Percentiles rank a stretch among this genome's conserved stretches.
phyloP scores from a whole-genome alignment of 2,797 vertebrate species.

The Emys orbicularis region DNA sequence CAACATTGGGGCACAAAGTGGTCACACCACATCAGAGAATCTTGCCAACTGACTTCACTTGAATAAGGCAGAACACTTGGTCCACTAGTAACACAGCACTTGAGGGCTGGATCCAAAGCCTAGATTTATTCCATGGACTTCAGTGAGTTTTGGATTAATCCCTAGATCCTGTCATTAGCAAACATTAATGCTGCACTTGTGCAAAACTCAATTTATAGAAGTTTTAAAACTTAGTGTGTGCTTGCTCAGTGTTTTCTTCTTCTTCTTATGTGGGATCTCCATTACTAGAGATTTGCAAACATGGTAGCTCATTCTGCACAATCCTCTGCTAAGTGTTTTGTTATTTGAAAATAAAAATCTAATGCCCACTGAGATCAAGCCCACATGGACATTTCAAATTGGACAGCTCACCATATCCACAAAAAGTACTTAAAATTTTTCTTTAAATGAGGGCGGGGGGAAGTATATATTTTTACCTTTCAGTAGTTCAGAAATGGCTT shows the following conservation, averaged over 20 bases:
- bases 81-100: rapidly evolving
- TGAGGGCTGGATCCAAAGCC: neutral
- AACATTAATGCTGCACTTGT: neutral
- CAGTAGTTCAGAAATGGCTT: neutral
- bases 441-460: neutral
- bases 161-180: neutral
- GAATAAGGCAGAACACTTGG: neutral
- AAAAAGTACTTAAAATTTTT: neutral
- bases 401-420: neutral
- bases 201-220: neutral
- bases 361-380: neutral
- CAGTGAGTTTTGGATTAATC: neutral
- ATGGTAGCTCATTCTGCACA: neutral
- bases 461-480: neutral
- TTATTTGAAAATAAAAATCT: neutral
- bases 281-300: neutral
- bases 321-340: neutral
- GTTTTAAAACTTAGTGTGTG: neutral
- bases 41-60: neutral
- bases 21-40: neutral
- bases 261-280: neutral
- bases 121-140: neutral
- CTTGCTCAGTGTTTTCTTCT: too few relatives aligned
- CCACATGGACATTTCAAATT: neutral
- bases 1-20: neutral